Conservation (phyloP, 2,888 invertebrate species). For the Chrysina gloriosa region DNA sequence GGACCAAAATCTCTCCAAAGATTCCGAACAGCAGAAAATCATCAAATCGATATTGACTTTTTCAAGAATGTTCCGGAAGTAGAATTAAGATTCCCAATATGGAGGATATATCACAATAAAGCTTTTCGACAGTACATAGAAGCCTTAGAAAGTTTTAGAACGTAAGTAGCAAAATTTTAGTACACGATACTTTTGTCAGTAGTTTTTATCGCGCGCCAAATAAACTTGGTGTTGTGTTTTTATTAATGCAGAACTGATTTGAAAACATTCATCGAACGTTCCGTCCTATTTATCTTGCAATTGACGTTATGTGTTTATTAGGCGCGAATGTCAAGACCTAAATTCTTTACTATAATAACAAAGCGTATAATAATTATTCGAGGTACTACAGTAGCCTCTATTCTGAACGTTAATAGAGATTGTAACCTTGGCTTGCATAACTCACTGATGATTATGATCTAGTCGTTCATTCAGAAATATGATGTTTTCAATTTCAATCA, state of each 20-base stretch:
- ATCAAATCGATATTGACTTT: slow-evolving; percentile 82
- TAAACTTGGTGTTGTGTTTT: background rate
- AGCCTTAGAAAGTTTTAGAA: slow-evolving; percentile 78
- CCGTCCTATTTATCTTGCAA: background rate
- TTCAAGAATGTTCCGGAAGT: slow-evolving; percentile 82
- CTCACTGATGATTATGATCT: too few relatives aligned
- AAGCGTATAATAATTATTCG: too few relatives aligned
- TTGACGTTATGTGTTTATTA: background rate
- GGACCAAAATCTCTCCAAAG: slow-evolving; percentile 64
- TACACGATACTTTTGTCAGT: too few relatives aligned
- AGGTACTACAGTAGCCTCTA: too few relatives aligned
- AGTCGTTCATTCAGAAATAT: background rate
- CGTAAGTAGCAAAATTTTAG: slow-evolving; percentile 67
- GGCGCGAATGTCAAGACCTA: slow-evolving; percentile 6
- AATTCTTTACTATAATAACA: too few relatives aligned
- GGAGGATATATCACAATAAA: slow-evolving; percentile 78
- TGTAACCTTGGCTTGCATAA: slow-evolving; percentile 4
- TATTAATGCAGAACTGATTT: background rate
- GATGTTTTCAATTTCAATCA: too few relatives aligned
- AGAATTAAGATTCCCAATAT: slow-evolving; percentile 79
- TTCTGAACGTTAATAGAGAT: too few relatives aligned
- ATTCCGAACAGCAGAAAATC: slow-evolving; percentile 79
- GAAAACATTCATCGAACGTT: background rate
- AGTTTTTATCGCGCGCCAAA: background rate
- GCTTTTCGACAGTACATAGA: slow-evolving; percentile 78